A percentile compares a stretch with the other conserved stretches of the same genome.
Evolutionary conservation across 2,797 vertebrate genomes (phyloP).

Genomic region (Sebastes taczanowskii): DNA sequence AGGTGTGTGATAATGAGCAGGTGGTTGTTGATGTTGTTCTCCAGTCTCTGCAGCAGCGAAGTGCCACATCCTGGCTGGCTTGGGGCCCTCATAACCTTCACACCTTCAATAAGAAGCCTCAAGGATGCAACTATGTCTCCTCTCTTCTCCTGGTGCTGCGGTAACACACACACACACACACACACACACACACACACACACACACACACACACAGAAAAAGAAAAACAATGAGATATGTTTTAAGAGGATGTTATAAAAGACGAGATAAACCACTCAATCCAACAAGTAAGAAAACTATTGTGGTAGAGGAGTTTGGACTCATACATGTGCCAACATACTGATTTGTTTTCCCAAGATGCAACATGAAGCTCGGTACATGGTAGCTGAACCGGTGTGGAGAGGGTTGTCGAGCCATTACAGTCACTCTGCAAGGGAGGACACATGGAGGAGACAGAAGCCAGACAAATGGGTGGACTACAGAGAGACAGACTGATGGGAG

Average conservation of each 20-base stretch:
- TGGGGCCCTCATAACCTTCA: constrained; percentile 45
- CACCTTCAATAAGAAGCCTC: constrained; percentile 65
- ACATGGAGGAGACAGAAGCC: constrained; percentile 20
- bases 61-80: constrained; percentile 60
- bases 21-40: constrained; percentile 78
- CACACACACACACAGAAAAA: constrained; percentile 1
- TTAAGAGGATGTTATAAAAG: not conserved
- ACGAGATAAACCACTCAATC: not conserved
- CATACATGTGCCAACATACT: constrained; percentile 62
- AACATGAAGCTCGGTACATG: constrained; percentile 72
- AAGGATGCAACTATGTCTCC: constrained; percentile 74
- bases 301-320: constrained; percentile 8
- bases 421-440: constrained; percentile 55
- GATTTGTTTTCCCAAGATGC: constrained; percentile 77
- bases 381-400: constrained; percentile 66
- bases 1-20: constrained; percentile 73
- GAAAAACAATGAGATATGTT: not conserved
- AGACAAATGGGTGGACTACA: constrained; percentile 13
- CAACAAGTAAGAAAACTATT: not conserved
- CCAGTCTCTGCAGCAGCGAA: constrained; percentile 66
- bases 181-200: not conserved
- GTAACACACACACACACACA: not conserved
- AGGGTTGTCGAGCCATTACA: constrained; percentile 57
- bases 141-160: constrained; percentile 72
- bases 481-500: constrained; percentile 16